phyloP scores from a whole-genome alignment of 2,797 vertebrate genomes.

The Alcedo quadribrachys region DNA sequence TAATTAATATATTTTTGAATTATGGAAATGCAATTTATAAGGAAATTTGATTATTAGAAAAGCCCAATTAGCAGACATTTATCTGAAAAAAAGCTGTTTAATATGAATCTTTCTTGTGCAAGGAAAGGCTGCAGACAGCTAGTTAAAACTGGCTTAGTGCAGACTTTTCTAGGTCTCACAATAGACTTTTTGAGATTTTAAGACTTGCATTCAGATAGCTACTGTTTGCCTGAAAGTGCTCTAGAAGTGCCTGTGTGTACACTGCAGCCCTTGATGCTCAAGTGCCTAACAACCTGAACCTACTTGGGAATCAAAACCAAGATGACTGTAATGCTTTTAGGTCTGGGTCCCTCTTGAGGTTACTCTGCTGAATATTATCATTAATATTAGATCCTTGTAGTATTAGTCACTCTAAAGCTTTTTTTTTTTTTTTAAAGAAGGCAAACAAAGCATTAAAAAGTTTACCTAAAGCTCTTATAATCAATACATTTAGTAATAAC shows the following conservation, averaged over 20 bases:
- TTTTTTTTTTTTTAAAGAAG: background rate
- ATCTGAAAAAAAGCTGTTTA: background rate
- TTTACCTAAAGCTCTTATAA: background rate
- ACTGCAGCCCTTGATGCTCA: background rate
- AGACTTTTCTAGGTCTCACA: background rate
- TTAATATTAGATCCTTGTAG: background rate
- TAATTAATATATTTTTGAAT: background rate
- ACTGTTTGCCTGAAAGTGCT: background rate
- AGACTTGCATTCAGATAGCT: background rate
- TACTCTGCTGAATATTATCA: background rate
- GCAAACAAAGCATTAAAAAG: background rate
- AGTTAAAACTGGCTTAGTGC: background rate
- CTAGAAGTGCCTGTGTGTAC: background rate
- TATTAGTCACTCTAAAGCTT: background rate
- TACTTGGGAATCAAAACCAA: background rate
- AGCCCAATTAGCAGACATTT: background rate
- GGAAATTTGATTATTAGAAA: background rate
- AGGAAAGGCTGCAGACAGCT: background rate
- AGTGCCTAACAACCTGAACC: background rate
- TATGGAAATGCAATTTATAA: background rate
- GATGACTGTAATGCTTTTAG: background rate
- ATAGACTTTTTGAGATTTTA: background rate
- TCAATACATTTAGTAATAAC: background rate
- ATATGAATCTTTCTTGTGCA: background rate
- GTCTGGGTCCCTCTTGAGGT: background rate